Percentiles rank a stretch among this genome's conserved stretches.
phyloP scores from a whole-genome alignment of 2,888 invertebrate species.

The Galerucella nymphaeae region DNA sequence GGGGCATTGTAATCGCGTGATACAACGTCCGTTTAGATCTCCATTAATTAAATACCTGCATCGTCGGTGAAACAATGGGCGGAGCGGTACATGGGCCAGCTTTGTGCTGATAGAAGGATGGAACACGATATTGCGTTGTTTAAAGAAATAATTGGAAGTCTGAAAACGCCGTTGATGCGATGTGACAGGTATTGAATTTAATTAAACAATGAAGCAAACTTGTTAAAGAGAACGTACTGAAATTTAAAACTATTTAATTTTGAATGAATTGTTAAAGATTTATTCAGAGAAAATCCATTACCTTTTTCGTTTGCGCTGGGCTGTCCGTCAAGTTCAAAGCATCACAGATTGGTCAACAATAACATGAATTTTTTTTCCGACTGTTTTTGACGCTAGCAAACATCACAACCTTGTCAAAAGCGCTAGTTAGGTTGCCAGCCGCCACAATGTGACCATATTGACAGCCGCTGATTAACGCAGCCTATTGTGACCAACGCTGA shows the following conservation, averaged over 20 bases:
- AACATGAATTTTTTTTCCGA: too few species aligned
- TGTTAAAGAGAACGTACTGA: background rate
- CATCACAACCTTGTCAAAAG: too few species aligned
- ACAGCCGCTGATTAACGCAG: too few species aligned
- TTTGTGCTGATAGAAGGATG: conserved; percentile 7
- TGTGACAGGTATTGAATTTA: conserved; percentile 1
- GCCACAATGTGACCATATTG: too few species aligned
- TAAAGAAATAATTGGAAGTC: conserved; percentile 8
- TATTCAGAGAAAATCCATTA: too few species aligned
- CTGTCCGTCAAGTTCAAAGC: too few species aligned
- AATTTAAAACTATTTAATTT: background rate
- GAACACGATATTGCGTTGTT: background rate
- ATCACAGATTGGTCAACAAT: too few species aligned
- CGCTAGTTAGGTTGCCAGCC: too few species aligned
- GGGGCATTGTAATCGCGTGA: conserved; percentile 44
- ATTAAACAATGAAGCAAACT: background rate
- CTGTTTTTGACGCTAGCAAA: too few species aligned
- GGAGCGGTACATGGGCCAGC: conserved; percentile 36
- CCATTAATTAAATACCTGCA: conserved; percentile 54
- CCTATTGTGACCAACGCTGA: too few species aligned
- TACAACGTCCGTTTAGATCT: conserved; percentile 47
- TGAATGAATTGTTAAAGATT: too few species aligned
- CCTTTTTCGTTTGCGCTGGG: too few species aligned
- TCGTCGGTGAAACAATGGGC: conserved; percentile 46
- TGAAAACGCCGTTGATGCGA: conserved; percentile 8